Conservation (phyloP, 2,113 vertebrate genomes). For the Lipophrys pholis region DNA sequence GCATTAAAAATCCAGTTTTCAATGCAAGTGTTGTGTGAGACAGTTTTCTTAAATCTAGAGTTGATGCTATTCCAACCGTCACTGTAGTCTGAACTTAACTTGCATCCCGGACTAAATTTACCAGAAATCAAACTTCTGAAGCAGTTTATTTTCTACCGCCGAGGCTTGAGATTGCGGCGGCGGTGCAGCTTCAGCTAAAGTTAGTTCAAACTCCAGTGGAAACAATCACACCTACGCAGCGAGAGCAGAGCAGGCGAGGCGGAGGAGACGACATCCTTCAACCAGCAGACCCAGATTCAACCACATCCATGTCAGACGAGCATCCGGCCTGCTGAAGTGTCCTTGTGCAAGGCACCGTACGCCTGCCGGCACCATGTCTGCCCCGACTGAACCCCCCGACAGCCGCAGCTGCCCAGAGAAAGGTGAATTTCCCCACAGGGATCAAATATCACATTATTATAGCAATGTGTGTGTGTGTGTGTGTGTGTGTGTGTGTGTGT, state of each 20-base stretch:
- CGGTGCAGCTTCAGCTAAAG: constrained; percentile 55
- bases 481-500: constrained; percentile 17
- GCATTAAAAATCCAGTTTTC: too few relatives aligned
- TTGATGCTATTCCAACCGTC: too few relatives aligned
- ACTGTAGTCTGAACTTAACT: background rate
- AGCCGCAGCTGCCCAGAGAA: constrained; percentile 42
- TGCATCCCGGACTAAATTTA: constrained; percentile 15
- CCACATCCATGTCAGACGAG: constrained; percentile 40
- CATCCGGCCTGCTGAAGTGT: constrained; percentile 50
- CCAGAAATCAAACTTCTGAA: constrained; percentile 25
- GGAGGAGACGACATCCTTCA: constrained; percentile 43
- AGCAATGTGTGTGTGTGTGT: constrained; percentile 55
- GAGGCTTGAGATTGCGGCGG: constrained; percentile 53
- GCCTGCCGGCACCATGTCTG: background rate
- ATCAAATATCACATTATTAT: constrained; percentile 70
- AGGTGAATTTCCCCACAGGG: constrained; percentile 55
- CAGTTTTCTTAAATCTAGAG: too few relatives aligned
- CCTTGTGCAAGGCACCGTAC: constrained; percentile 60
- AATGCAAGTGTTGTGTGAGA: too few relatives aligned
- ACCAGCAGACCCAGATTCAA: constrained; percentile 48
- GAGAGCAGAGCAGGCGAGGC: constrained; percentile 38
- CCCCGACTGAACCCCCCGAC: constrained; percentile 50
- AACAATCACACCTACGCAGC: constrained; percentile 74
- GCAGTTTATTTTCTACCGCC: constrained; percentile 25
- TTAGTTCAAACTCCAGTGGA: constrained; percentile 64